Percentiles rank a stretch among this genome's conserved stretches.
phyloP scores from a whole-genome alignment of 2,113 vertebrate genomes.

The Mungos mungo region DNA sequence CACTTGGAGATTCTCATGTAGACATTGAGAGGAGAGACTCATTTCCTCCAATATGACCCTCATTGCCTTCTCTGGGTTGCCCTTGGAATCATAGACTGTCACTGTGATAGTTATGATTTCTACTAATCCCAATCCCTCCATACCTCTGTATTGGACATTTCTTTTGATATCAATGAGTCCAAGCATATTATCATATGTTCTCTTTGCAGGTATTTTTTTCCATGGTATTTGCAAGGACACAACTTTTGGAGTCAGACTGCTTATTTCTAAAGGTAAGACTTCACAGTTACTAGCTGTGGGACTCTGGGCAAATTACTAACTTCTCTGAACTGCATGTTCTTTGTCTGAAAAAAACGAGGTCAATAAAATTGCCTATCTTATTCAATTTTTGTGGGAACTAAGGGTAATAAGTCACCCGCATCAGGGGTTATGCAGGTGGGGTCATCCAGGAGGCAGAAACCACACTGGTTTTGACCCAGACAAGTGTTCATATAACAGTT shows the following conservation, averaged over 20 bases:
- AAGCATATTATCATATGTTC: accelerated
- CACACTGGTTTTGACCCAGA: neutral
- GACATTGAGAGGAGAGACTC: neutral
- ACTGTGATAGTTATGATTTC: too few relatives aligned
- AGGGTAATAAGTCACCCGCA: neutral
- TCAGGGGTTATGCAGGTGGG: neutral
- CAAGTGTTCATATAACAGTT: neutral
- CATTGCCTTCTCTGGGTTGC: too few relatives aligned
- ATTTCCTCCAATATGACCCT: accelerated
- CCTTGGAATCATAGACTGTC: accelerated
- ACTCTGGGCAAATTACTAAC: too few relatives aligned
- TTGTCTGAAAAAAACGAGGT: neutral
- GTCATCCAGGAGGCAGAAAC: neutral
- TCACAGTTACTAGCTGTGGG: neutral
- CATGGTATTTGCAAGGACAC: too few relatives aligned
- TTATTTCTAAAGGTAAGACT: neutral
- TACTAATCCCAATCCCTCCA: too few relatives aligned
- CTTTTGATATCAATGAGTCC: accelerated
- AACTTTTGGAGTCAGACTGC: too few relatives aligned
- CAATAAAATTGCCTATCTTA: neutral
- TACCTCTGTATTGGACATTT: neutral
- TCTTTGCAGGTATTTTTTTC: too few relatives aligned
- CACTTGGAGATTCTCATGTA: neutral
- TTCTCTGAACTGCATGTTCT: neutral
- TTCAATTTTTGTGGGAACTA: neutral